phyloP scores from a whole-genome alignment of 1,140 invertebrate species.

The Scaptomyza pallida region DNA sequence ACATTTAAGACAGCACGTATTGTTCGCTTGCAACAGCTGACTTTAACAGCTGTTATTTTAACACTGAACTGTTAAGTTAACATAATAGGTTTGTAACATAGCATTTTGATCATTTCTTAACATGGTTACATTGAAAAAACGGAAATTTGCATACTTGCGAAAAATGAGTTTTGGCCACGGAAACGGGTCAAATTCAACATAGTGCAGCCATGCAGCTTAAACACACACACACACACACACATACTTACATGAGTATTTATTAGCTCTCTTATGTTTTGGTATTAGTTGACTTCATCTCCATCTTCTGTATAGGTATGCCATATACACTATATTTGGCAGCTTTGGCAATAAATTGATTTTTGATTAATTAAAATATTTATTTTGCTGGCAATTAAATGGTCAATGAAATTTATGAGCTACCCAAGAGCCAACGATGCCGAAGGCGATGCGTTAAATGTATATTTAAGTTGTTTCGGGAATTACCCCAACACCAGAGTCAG shows the following conservation, averaged over 20 bases:
- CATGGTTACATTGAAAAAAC: too few species aligned
- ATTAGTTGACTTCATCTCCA: not conserved
- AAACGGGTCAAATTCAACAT: too few species aligned
- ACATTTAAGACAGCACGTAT: too few species aligned
- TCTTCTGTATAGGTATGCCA: not conserved
- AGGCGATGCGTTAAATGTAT: slow-evolving; percentile 52
- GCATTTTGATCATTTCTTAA: too few species aligned
- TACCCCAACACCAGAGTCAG: slow-evolving; percentile 11
- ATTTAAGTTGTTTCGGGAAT: slow-evolving; percentile 40
- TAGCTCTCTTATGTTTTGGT: slow-evolving; percentile 41
- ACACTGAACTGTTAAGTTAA: too few species aligned
- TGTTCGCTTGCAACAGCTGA: too few species aligned
- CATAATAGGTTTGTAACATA: too few species aligned
- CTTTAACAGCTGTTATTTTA: too few species aligned
- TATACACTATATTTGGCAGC: slow-evolving; percentile 2
- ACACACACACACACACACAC: slow-evolving; percentile 33
- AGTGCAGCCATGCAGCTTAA: slow-evolving; percentile 50
- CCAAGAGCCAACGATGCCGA: slow-evolving; percentile 1
- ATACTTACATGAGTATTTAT: slow-evolving; percentile 44
- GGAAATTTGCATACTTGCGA: too few species aligned
- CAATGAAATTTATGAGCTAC: slow-evolving; percentile 34
- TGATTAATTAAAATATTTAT: slow-evolving; percentile 70
- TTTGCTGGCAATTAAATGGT: slow-evolving; percentile 55
- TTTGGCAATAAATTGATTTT: slow-evolving; percentile 32
- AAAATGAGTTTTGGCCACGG: too few species aligned